phyloP scores from a whole-genome alignment of 2,113 vertebrate species.

The Xiphophorus hellerii region DNA sequence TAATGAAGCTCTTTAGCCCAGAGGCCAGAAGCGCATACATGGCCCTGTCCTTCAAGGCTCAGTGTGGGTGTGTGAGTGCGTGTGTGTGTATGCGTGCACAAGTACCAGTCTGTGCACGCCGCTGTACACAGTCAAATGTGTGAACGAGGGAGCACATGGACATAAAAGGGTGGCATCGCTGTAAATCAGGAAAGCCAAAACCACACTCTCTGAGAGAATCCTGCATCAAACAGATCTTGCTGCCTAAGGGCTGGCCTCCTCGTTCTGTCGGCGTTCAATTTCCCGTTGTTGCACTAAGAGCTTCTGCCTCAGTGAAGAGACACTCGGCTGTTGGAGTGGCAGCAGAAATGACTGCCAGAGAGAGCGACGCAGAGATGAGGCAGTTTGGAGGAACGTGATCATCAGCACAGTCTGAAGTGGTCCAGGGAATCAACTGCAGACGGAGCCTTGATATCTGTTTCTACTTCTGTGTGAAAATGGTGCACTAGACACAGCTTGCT shows the following conservation, averaged over 20 bases:
- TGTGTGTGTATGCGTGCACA: neutral
- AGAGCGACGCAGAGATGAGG: slow-evolving; percentile 31
- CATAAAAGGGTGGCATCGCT: slow-evolving; percentile 35
- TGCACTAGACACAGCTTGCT: slow-evolving; percentile 20
- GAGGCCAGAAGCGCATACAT: slow-evolving; percentile 49
- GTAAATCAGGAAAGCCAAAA: slow-evolving; percentile 48
- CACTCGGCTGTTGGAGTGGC: slow-evolving; percentile 46
- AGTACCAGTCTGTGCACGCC: slow-evolving; percentile 22
- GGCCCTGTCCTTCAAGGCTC: slow-evolving; percentile 46
- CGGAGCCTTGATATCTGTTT: slow-evolving; percentile 15
- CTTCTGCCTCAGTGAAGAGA: slow-evolving; percentile 46
- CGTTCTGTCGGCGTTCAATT: slow-evolving; percentile 44
- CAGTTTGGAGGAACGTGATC: slow-evolving; percentile 39
- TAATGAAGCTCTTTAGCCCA: slow-evolving; percentile 72
- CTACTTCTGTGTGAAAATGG: slow-evolving; percentile 18
- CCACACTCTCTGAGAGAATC: slow-evolving; percentile 40
- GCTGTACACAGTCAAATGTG: slow-evolving; percentile 27
- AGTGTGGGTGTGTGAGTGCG: slow-evolving; percentile 17
- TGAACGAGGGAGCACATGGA: slow-evolving; percentile 36
- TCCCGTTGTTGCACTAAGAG: slow-evolving; percentile 37
- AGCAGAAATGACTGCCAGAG: slow-evolving; percentile 29
- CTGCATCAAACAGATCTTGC: slow-evolving; percentile 56
- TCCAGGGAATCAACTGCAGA: slow-evolving; percentile 34
- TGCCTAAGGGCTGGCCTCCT: slow-evolving; percentile 58
- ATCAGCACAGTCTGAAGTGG: slow-evolving; percentile 38